Conservation (phyloP, 2,113 vertebrate species). For the Pyxicephalus adspersus region DNA sequence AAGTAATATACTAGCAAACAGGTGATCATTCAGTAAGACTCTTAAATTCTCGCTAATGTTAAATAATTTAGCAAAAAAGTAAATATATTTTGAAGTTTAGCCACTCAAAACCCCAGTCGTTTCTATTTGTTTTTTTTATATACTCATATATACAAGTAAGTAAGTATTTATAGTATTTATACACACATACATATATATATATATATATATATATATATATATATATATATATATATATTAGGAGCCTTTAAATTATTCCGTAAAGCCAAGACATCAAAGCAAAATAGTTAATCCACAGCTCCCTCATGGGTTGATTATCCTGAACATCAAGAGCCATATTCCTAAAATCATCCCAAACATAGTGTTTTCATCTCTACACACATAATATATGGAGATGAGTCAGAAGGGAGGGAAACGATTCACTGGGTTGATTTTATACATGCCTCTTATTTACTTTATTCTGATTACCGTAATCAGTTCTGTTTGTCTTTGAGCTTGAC, state of each 20-base stretch:
- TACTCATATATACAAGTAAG: no score
- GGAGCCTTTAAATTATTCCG: slow-evolving; percentile 26
- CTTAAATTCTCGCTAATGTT: no score
- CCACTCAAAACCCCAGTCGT: no score
- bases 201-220: no score
- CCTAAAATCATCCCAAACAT: background rate
- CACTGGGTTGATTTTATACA: background rate
- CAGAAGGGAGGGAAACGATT: slow-evolving; percentile 1
- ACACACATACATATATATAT: no score
- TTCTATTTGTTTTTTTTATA: no score
- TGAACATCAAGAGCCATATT: slow-evolving; percentile 8
- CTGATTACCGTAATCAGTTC: background rate
- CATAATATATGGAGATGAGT: background rate
- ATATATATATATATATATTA: slow-evolving; percentile 8
- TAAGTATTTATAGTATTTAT: no score
- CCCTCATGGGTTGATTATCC: background rate
- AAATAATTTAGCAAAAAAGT: no score
- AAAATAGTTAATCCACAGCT: background rate
- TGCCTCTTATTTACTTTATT: background rate
- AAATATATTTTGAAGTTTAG: no score
- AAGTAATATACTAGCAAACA: no score
- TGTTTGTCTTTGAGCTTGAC: background rate
- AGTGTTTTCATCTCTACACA: background rate
- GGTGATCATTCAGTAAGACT: no score
- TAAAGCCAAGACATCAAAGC: slow-evolving; percentile 25